Conservation (phyloP, 2,888 invertebrate species). For the Toxonevra muliebris region DNA sequence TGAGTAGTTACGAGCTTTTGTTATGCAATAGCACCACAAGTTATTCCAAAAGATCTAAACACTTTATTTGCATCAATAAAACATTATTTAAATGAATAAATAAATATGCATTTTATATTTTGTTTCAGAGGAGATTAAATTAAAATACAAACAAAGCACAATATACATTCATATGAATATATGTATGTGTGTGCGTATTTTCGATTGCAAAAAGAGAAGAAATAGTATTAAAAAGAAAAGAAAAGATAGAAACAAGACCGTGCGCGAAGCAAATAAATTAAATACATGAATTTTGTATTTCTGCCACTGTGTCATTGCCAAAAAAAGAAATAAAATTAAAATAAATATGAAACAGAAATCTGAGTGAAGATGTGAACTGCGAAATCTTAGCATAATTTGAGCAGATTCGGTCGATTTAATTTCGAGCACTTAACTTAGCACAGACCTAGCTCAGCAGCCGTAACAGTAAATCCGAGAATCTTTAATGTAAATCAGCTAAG, state of each 20-base stretch:
- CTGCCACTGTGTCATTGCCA: background rate
- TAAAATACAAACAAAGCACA: background rate
- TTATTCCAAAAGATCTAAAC: conserved; percentile 1
- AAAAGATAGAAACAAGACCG: background rate
- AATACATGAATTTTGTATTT: conserved; percentile 2
- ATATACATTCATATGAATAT: background rate
- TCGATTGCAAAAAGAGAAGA: background rate
- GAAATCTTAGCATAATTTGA: background rate
- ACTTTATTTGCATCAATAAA: conserved; percentile 8
- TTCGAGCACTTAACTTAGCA: background rate
- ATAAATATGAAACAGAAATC: background rate
- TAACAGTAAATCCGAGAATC: too few relatives aligned
- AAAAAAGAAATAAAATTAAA: background rate
- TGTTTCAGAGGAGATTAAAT: background rate
- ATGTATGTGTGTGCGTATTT: background rate
- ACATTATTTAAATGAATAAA: conserved; percentile 6
- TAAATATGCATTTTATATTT: conserved; percentile 2
- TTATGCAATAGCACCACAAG: conserved; percentile 18
- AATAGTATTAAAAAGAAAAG: background rate
- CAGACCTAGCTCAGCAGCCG: background rate
- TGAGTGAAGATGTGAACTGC: background rate
- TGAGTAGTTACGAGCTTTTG: background rate
- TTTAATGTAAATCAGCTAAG: too few relatives aligned
- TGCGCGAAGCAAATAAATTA: too few relatives aligned
- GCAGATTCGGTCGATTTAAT: background rate